A percentile compares a stretch with the other conserved stretches of the same genome.
phyloP scores from a whole-genome alignment of 1,140 invertebrate species.

The Drosophila prosaltans region DNA sequence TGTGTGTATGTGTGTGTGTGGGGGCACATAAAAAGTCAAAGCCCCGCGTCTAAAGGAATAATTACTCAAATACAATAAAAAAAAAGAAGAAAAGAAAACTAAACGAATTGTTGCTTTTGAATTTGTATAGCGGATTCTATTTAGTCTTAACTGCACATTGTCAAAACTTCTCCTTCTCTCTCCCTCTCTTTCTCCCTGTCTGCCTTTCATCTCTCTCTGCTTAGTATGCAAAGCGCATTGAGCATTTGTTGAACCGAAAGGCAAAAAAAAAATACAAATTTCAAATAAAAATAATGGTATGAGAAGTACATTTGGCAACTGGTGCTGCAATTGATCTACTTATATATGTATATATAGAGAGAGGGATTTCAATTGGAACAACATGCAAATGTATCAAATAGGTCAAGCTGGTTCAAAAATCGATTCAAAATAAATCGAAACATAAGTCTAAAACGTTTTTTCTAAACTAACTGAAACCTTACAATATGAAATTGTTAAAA shows the following conservation, averaged over 20 bases:
- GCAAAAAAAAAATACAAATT: background rate
- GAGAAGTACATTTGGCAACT: conserved; percentile 2
- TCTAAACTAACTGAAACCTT: too few relatives aligned
- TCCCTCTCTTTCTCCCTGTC: background rate
- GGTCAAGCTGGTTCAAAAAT: background rate
- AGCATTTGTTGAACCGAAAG: conserved; percentile 22
- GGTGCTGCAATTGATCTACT: conserved; percentile 3
- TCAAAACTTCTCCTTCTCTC: background rate
- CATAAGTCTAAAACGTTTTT: too few relatives aligned
- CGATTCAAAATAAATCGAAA: background rate
- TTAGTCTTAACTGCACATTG: conserved; percentile 58
- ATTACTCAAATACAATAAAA: conserved; percentile 9
- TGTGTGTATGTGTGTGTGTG: conserved; percentile 10
- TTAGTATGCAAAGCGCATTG: conserved; percentile 39
- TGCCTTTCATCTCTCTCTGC: background rate
- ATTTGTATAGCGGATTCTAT: conserved; percentile 65
- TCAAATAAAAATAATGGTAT: conserved; percentile 1
- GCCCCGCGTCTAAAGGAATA: conserved; percentile 1
- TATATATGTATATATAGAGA: background rate
- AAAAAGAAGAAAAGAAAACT: background rate
- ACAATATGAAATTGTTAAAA: too few relatives aligned
- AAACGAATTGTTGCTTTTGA: background rate
- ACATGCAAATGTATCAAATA: background rate
- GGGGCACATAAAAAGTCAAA: conserved; percentile 52
- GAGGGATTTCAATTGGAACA: background rate